phyloP scores from a whole-genome alignment of 2,797 vertebrate genomes.

The Trachurus trachurus region DNA sequence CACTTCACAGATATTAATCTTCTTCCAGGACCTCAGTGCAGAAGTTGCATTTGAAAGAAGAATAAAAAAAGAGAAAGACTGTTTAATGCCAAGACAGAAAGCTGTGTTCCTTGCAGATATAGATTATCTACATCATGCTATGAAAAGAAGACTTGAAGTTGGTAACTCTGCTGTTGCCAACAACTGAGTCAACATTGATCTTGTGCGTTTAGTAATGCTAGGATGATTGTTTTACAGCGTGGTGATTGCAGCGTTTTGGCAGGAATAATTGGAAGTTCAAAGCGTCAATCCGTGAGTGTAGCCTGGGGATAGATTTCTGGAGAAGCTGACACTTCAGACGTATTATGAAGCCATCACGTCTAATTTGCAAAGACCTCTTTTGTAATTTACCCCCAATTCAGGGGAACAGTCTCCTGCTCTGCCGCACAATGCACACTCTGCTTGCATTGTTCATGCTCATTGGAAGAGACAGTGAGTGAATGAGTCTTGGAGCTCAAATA shows the following conservation, averaged over 20 bases:
- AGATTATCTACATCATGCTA: constrained; percentile 43
- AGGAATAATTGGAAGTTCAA: constrained; percentile 79
- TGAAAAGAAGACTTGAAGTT: constrained; percentile 41
- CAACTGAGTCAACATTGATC: constrained; percentile 68
- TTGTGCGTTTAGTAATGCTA: constrained; percentile 44
- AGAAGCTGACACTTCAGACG: constrained; percentile 77
- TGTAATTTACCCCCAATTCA: constrained; percentile 81
- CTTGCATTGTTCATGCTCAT: constrained; percentile 79
- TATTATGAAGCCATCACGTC: constrained; percentile 82
- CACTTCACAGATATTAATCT: constrained; percentile 73
- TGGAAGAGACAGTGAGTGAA: constrained; percentile 82
- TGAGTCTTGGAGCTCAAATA: constrained; percentile 77
- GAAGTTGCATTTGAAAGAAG: constrained; percentile 49
- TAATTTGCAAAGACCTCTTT: constrained; percentile 81
- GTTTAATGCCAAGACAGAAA: constrained; percentile 36
- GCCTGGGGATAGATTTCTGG: constrained; percentile 74
- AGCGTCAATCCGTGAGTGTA: constrained; percentile 65
- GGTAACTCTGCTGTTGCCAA: constrained; percentile 50
- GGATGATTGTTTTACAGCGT: constrained; percentile 70
- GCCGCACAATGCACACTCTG: constrained; percentile 74
- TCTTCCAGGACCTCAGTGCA: constrained; percentile 57
- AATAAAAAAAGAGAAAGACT: background rate
- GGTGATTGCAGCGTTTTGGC: constrained; percentile 74
- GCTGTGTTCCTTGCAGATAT: constrained; percentile 47
- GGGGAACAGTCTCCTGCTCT: constrained; percentile 71